These are phyloP conservation scores for Typhlichthys eigenmanni DNA, from an alignment of 2,797 vertebrate species.

Conservation along the genomic window DNA sequence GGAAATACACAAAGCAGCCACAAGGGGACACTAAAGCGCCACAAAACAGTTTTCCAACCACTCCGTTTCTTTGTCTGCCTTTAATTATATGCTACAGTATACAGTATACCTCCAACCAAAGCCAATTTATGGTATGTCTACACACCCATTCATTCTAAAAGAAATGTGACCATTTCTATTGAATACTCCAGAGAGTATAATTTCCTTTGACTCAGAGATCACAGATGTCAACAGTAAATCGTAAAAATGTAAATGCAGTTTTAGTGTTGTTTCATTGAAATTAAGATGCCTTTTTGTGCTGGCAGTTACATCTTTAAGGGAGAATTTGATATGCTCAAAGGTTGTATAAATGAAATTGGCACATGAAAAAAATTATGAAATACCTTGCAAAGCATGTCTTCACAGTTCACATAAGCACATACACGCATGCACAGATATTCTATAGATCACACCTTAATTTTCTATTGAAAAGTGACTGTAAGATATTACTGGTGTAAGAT, in stretches of 20 bases:
- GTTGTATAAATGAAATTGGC: background rate
- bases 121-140: conserved; percentile 52
- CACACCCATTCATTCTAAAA: conserved; percentile 27
- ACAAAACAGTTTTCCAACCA: conserved; percentile 8
- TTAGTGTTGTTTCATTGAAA: conserved; percentile 46
- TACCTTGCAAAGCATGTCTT: background rate
- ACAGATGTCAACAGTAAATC: conserved; percentile 34
- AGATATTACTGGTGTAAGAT: background rate
- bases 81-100: conserved; percentile 40
- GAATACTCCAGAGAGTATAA: conserved; percentile 56
- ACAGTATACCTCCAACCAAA: conserved; percentile 37
- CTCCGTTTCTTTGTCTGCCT: conserved; percentile 55
- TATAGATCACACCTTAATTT: conserved; percentile 19
- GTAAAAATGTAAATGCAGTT: conserved; percentile 53
- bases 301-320: background rate
- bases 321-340: conserved; percentile 2
- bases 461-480: background rate
- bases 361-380: conserved; percentile 1
- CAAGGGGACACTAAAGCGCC: conserved; percentile 56
- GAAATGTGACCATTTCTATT: conserved; percentile 13
- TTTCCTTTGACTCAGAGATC: conserved; percentile 52
- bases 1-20: conserved; percentile 2
- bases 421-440: background rate
- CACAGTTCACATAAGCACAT: background rate
- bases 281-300: conserved; percentile 20